phyloP scores from a whole-genome alignment of 2,888 invertebrate genomes.

The Macropis europaea region DNA sequence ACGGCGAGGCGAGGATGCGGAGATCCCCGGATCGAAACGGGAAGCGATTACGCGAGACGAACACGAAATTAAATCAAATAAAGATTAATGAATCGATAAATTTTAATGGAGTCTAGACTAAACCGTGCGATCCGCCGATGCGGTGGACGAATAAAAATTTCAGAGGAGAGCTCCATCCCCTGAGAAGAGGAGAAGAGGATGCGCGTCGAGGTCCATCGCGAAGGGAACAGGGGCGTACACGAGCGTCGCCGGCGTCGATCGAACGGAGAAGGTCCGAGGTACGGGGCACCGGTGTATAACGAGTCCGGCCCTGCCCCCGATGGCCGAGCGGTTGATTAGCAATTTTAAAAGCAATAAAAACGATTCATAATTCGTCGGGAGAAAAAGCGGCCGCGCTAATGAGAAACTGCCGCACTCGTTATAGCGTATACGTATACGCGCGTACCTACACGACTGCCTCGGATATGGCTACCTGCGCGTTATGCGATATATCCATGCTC shows the following conservation, averaged over 20 bases:
- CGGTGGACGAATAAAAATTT: conserved; percentile 14
- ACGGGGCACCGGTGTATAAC: conserved; percentile 47
- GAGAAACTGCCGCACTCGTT: conserved; percentile 70
- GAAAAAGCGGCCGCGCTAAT: conserved; percentile 72
- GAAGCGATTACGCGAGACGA: conserved; percentile 15
- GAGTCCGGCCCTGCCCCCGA: conserved; percentile 56
- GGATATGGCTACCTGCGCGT: conserved; percentile 40
- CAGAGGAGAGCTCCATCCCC: too few species aligned
- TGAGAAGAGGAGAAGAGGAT: background rate
- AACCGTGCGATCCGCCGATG: conserved; percentile 23
- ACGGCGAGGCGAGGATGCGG: background rate
- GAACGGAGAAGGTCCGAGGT: conserved; percentile 17
- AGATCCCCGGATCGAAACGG: background rate
- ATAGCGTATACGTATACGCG: conserved; percentile 25
- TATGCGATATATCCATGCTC: conserved; percentile 34
- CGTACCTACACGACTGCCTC: background rate
- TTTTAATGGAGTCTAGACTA: conserved; percentile 41
- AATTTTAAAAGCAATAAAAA: conserved; percentile 74
- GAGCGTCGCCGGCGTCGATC: conserved; percentile 22
- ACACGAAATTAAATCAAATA: conserved; percentile 54
- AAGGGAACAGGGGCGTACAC: conserved; percentile 27
- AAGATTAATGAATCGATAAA: conserved; percentile 54
- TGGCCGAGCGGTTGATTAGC: conserved; percentile 69
- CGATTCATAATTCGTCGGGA: conserved; percentile 70
- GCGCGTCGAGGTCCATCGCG: background rate